A percentile compares a stretch with the other conserved stretches of the same genome.
phyloP scores from a whole-genome alignment of 1,140 invertebrate species.

The Philotrypesis tridentata region DNA sequence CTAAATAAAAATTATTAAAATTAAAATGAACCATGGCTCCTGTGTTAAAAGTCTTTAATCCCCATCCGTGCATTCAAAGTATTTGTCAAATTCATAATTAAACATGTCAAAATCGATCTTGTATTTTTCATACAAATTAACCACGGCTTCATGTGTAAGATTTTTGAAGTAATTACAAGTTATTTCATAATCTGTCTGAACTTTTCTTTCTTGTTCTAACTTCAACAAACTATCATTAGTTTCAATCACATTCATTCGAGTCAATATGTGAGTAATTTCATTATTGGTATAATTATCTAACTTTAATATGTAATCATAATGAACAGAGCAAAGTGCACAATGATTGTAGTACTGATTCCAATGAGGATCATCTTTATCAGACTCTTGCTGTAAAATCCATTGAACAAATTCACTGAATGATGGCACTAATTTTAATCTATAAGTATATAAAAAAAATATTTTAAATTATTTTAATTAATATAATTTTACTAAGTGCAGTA shows the following conservation, averaged over 20 bases:
- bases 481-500: neutral
- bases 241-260: slow-evolving; percentile 57
- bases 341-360: slow-evolving; percentile 68
- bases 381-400: slow-evolving; percentile 64
- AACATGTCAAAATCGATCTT: slow-evolving; percentile 71
- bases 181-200: slow-evolving; percentile 59
- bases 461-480: neutral
- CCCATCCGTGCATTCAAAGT: slow-evolving; percentile 59
- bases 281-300: slow-evolving; percentile 62
- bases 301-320: slow-evolving; percentile 66
- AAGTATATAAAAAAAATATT: slow-evolving; percentile 38
- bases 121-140: slow-evolving; percentile 65
- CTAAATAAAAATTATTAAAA: slow-evolving; percentile 43
- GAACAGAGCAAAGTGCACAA: slow-evolving; percentile 65
- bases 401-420: slow-evolving; percentile 68
- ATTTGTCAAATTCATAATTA: slow-evolving; percentile 62
- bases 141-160: slow-evolving; percentile 58
- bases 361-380: slow-evolving; percentile 65
- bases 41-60: neutral
- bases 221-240: slow-evolving; percentile 56
- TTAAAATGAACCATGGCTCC: neutral
- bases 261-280: slow-evolving; percentile 62
- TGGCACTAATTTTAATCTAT: slow-evolving; percentile 69
- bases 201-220: slow-evolving; percentile 58
- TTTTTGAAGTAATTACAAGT: slow-evolving; percentile 68